A percentile compares a stretch with the other conserved stretches of the same genome.
phyloP scores from a whole-genome alignment of 2,888 invertebrate genomes.

The Hirudinaria manillensis region DNA sequence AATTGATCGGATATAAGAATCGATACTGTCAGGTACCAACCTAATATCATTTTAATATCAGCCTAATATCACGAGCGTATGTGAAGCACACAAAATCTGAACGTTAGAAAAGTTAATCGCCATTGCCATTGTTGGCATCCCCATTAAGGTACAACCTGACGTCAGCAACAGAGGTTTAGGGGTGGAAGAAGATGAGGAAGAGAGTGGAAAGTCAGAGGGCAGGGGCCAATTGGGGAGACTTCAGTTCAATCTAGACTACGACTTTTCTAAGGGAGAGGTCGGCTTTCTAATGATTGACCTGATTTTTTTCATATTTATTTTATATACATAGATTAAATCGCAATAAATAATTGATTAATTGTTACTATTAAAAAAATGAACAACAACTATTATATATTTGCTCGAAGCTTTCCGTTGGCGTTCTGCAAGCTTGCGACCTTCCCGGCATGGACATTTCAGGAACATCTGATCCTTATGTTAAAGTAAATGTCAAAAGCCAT shows the following conservation, averaged over 20 bases:
- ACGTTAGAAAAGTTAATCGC: neutral
- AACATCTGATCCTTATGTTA: conserved; percentile 32
- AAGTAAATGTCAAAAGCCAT: conserved; percentile 10
- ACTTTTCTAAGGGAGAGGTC: conserved; percentile 92
- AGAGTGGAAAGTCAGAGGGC: conserved; percentile 55
- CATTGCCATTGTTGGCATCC: neutral
- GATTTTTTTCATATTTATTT: no score
- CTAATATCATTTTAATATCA: neutral
- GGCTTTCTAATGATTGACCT: conserved; percentile 62
- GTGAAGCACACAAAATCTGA: neutral
- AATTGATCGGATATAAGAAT: neutral
- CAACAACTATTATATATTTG: neutral
- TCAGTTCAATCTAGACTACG: conserved; percentile 88
- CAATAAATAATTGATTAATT: no score
- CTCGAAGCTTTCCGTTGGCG: conserved; percentile 24
- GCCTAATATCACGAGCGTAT: no score
- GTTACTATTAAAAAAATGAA: no score
- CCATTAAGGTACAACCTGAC: conserved; percentile 51
- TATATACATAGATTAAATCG: no score
- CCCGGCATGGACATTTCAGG: conserved; percentile 34
- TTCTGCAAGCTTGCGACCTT: conserved; percentile 25
- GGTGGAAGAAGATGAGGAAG: conserved; percentile 60
- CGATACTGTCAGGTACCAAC: neutral
- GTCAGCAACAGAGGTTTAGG: conserved; percentile 58
- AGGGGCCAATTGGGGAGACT: conserved; percentile 73